Conservation (phyloP, 2,113 vertebrate genomes). For the Columba livia region DNA sequence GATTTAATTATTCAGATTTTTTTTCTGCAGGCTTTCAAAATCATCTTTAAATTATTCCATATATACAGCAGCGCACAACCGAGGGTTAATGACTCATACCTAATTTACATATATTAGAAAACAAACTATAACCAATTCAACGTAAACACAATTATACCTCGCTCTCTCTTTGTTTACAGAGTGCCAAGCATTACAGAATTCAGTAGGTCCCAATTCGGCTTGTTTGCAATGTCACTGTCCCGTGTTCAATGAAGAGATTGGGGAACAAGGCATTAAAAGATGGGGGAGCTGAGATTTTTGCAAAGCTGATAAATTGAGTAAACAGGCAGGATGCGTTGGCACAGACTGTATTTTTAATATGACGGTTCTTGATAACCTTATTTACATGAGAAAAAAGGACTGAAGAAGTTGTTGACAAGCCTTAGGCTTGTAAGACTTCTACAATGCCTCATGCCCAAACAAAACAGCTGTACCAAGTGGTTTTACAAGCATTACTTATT, state of each 20-base stretch:
- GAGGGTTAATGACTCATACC: conserved; percentile 62
- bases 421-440: background rate
- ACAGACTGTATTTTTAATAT: background rate
- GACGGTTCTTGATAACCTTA: background rate
- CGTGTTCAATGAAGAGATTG: rapidly evolving
- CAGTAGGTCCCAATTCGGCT: background rate
- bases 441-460: background rate
- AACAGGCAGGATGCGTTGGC: conserved; percentile 11
- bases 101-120: conserved; percentile 66
- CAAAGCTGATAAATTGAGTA: background rate
- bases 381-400: background rate
- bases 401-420: background rate
- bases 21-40: conserved; percentile 40
- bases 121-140: conserved; percentile 63
- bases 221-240: background rate
- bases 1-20: conserved; percentile 50
- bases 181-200: conserved; percentile 19
- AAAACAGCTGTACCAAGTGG: background rate
- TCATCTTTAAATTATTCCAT: conserved; percentile 49
- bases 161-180: conserved; percentile 46
- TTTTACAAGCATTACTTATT: background rate
- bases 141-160: conserved; percentile 60
- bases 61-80: conserved; percentile 32
- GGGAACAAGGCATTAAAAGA: background rate
- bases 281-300: background rate